Evolutionary conservation across 2,888 invertebrate genomes (phyloP), one percentile per base, ranked within the genome.

Genomic region (Dascillus cervinus): DNA sequence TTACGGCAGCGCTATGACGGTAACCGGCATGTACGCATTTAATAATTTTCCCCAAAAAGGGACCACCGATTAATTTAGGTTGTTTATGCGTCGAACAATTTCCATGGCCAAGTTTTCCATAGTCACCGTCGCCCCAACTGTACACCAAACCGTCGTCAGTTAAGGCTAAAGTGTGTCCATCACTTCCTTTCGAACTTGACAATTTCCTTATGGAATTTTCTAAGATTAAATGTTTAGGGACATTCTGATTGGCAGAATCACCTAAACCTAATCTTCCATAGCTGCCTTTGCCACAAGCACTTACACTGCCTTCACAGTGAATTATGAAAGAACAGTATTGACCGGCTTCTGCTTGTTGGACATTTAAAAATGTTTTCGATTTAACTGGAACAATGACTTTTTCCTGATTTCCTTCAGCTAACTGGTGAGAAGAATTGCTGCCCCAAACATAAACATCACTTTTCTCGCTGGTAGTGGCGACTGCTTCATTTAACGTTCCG

Each of bases 261-360:
- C 77, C 77, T 1, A 77, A 60, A 1, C 77, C 77, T n/a, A 77
- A 56, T 13, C 76, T 64, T 1, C 77, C 77, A 53, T 76, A 77
- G 47, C 73, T 75, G 1, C 75, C 75, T 56, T 75, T 76, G 2
- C 76, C 75, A 56, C 76, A 76, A 2, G 75, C 77, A 47, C 68
- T 71, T 10, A 76, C 69, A 28, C 66, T 64, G 2, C 75, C 75
- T 51, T 73, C 73, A 39, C 60, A 62, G 45, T 74, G 71, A 6
- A 77, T 69, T 2, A 73, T 62, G 57, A 77, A 77, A 1, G 77
- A 75, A 51, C 77, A 77, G 48, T 75, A 77, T 50, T 76, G 76
- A 1, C 77, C 77, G 11, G 77, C 75, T 57, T 77, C 78, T 20
- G 72, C 60, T 65, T 72, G 71, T 45, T 72, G 71, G 26, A 74